Evolutionary conservation across 1,140 invertebrate genomes (phyloP).

Genomic region (Coelopa frigida): DNA sequence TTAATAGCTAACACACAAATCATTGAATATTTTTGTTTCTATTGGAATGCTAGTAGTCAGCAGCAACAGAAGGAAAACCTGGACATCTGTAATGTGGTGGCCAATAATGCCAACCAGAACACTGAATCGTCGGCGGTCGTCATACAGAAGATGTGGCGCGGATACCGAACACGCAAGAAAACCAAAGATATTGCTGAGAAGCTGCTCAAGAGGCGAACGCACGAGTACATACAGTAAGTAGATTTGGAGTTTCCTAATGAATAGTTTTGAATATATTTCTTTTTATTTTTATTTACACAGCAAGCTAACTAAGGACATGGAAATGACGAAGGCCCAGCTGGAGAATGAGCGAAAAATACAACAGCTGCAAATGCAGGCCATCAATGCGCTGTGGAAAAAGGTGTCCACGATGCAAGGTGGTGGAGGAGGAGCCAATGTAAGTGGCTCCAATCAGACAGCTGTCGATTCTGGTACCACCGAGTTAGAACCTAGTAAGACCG

Average conservation of each 20-base stretch:
- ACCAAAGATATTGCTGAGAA: conserved; percentile 67
- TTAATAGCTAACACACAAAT: conserved; percentile 8
- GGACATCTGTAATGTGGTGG: not conserved
- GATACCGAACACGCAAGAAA: conserved; percentile 73
- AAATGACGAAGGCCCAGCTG: conserved; percentile 69
- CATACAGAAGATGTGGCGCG: conserved; percentile 84
- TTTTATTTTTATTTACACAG: conserved; percentile 48
- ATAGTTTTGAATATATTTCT: not conserved
- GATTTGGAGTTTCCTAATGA: not conserved
- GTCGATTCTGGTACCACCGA: conserved; percentile 8
- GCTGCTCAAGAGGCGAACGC: conserved; percentile 69
- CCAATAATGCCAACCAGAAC: conserved; percentile 19
- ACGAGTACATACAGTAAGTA: conserved; percentile 78
- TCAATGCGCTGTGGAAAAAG: conserved; percentile 84
- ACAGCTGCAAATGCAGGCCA: conserved; percentile 81
- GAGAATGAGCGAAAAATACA: conserved; percentile 81
- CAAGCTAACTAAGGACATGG: conserved; percentile 71
- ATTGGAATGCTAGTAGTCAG: too few species aligned
- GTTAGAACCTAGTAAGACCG: not conserved
- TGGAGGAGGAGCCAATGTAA: conserved; percentile 12
- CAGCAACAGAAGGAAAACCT: conserved; percentile 20
- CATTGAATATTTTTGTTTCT: not conserved
- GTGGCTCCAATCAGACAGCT: not conserved
- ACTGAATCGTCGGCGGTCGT: conserved; percentile 57
- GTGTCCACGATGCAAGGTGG: conserved; percentile 61